Evolutionary conservation across 2,888 invertebrate genomes (phyloP).

Genomic region (Odontocolon sp.): DNA sequence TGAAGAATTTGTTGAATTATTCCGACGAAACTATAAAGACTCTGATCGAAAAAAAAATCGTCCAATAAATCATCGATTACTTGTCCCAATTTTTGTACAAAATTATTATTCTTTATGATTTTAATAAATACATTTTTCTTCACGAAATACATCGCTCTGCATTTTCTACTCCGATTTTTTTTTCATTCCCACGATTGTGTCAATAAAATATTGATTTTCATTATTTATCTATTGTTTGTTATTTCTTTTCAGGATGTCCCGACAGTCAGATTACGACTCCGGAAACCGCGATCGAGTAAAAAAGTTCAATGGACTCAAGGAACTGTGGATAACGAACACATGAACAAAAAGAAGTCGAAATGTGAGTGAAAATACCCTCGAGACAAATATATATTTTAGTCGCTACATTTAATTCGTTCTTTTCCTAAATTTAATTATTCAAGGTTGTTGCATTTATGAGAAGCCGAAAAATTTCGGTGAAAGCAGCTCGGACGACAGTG

Average conservation of each 20-base stretch:
- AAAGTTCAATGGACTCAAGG: conserved; percentile 95
- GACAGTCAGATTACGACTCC: conserved; percentile 85
- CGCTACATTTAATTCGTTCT: conserved; percentile 25
- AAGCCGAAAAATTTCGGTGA: conserved; percentile 95
- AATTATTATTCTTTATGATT: conserved; percentile 35
- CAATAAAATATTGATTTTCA: too few relatives aligned
- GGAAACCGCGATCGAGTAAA: conserved; percentile 87
- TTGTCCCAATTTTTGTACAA: conserved; percentile 34
- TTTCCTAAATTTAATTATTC: conserved; percentile 50
- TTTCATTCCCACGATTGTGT: too few relatives aligned
- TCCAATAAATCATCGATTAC: conserved; percentile 77
- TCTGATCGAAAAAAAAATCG: conserved; percentile 80
- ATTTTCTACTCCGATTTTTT: background rate
- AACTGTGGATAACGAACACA: conserved; percentile 96
- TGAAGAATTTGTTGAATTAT: conserved; percentile 86
- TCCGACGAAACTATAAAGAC: conserved; percentile 83
- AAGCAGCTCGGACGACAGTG: conserved; percentile 91
- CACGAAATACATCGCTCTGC: too few relatives aligned
- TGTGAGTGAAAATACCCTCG: conserved; percentile 84
- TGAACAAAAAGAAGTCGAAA: conserved; percentile 98
- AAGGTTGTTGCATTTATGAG: conserved; percentile 97
- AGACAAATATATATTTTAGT: background rate
- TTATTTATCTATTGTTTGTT: conserved; percentile 34
- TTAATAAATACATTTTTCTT: conserved; percentile 54
- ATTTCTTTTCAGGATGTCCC: conserved; percentile 81